Evolutionary conservation across 2,113 vertebrate genomes (phyloP).

Genomic region (Seriola quinqueradiata): DNA sequence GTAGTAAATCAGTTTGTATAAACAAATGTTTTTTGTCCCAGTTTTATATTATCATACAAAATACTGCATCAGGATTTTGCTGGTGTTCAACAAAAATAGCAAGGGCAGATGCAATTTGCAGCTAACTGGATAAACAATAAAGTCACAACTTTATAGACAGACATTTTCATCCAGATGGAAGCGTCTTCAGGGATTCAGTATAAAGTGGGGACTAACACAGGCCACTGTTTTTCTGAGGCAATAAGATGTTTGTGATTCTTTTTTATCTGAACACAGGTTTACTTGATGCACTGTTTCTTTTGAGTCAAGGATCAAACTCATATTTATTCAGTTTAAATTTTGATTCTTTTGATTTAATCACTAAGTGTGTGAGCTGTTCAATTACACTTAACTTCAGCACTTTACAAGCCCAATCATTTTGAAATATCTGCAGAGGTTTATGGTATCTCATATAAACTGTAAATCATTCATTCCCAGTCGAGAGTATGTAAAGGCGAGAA

Average conservation of each 20-base stretch:
- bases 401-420: neutral
- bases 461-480: slow-evolving; percentile 3
- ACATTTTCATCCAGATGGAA: slow-evolving; percentile 4
- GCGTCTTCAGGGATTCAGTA: neutral
- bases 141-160: neutral
- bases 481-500: slow-evolving; percentile 17
- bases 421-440: neutral
- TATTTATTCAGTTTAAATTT: neutral
- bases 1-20: neutral
- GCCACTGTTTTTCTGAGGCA: neutral
- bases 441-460: neutral
- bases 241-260: neutral
- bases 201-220: neutral
- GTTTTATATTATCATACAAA: neutral
- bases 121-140: neutral
- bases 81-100: neutral
- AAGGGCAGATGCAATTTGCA: neutral
- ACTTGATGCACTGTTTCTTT: neutral
- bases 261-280: neutral
- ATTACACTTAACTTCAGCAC: neutral
- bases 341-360: slow-evolving; percentile 1
- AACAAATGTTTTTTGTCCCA: neutral
- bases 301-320: neutral
- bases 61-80: neutral
- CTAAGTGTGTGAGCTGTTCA: neutral